Percentiles rank a stretch among this genome's conserved stretches.
phyloP scores from a whole-genome alignment of 2,113 vertebrate genomes.

The Dendrocopos noguchii region DNA sequence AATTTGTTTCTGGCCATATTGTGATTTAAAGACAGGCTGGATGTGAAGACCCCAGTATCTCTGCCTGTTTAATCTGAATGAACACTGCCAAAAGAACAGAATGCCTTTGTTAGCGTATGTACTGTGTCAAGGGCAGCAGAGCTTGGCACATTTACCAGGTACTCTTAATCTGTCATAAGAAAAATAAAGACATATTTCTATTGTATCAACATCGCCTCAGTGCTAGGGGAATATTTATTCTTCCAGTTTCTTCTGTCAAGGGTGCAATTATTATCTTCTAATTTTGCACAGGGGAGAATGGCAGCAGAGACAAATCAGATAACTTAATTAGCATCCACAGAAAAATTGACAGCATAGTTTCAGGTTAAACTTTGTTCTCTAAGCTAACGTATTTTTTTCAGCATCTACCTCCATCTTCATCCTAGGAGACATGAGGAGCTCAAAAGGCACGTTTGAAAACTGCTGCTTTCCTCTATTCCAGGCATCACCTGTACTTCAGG shows the following conservation, averaged over 20 bases:
- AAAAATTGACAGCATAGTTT: background rate
- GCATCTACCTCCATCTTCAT: background rate
- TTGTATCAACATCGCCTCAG: background rate
- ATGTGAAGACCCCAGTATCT: background rate
- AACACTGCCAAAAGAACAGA: background rate
- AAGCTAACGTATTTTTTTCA: background rate
- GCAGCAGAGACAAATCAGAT: background rate
- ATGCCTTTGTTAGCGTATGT: background rate
- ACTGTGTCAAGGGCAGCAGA: background rate
- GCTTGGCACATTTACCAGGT: background rate
- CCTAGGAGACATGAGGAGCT: background rate
- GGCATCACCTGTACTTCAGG: background rate
- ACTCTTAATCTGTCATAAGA: background rate
- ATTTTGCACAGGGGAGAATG: background rate
- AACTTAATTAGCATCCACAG: background rate
- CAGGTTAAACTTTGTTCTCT: background rate
- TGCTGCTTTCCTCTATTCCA: background rate
- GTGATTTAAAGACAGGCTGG: background rate
- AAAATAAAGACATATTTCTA: background rate
- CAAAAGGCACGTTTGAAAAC: background rate
- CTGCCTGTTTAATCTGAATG: background rate
- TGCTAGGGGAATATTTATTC: background rate
- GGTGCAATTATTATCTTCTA: background rate
- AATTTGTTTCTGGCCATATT: background rate
- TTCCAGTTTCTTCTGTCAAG: background rate